phyloP scores from a whole-genome alignment of 23 tunicate species.

The Botrylloides violaceus region DNA sequence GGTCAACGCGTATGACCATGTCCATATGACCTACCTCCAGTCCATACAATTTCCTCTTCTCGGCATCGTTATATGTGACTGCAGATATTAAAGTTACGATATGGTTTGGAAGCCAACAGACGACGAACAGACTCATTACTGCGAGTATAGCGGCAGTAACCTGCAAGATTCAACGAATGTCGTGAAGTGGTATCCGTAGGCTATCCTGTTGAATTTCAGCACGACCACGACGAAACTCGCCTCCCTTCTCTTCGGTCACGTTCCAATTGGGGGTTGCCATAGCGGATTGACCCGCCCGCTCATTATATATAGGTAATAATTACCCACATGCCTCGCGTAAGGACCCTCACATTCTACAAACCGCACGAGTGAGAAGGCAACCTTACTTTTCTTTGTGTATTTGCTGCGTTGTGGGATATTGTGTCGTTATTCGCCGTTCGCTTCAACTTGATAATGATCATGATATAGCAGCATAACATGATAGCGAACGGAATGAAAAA shows the following conservation, averaged over 20 bases:
- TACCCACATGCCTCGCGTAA: no score
- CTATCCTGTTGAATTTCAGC: not conserved
- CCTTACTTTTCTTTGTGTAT: no score
- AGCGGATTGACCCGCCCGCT: no score
- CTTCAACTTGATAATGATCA: constrained; percentile 45
- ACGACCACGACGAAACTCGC: not conserved
- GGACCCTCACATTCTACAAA: no score
- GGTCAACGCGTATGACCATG: no score
- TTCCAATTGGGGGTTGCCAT: no score
- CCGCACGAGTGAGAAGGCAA: no score
- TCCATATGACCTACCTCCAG: no score
- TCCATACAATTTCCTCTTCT: not conserved
- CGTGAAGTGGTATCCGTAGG: not conserved
- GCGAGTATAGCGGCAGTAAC: constrained; percentile 51
- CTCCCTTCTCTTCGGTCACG: no score
- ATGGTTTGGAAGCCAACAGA: constrained; percentile 95
- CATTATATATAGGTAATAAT: no score
- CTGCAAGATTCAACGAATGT: constrained; percentile 26
- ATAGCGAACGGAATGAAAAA: constrained; percentile 68
- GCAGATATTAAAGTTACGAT: constrained; percentile 47
- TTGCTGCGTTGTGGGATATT: no score
- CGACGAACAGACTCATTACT: constrained; percentile 71
- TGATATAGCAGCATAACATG: constrained; percentile 61
- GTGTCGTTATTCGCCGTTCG: no score
- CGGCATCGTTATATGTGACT: constrained; percentile 9